These are phyloP conservation scores for Cynodonichthys magdalenae DNA, from an alignment of 2,797 vertebrate genomes.

Conservation along the genomic window DNA sequence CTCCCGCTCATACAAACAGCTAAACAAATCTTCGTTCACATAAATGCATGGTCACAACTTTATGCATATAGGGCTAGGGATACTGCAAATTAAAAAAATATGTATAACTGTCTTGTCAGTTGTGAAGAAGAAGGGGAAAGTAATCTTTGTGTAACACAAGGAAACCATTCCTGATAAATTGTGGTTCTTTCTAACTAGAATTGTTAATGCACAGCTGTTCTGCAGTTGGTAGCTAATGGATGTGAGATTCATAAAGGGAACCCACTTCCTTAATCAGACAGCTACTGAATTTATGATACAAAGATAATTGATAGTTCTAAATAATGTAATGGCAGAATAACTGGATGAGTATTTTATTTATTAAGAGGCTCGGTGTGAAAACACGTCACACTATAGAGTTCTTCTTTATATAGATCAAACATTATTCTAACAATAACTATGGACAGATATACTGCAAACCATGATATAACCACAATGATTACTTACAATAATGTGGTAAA, in stretches of 20 bases:
- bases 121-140: conserved; percentile 4
- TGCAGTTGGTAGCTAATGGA: neutral
- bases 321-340: neutral
- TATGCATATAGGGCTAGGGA: conserved; percentile 8
- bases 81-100: conserved; percentile 27
- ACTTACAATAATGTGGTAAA: too few relatives aligned
- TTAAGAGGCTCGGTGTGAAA: neutral
- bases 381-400: neutral
- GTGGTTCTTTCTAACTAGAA: conserved; percentile 10
- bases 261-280: neutral
- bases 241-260: conserved; percentile 4
- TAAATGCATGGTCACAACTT: conserved; percentile 16
- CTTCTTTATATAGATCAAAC: too few relatives aligned
- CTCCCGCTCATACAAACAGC: conserved; percentile 18
- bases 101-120: conserved; percentile 20
- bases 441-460: too few relatives aligned
- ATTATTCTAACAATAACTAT: too few relatives aligned
- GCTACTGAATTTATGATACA: neutral
- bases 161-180: conserved; percentile 20
- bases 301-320: neutral
- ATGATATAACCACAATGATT: too few relatives aligned
- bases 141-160: conserved; percentile 14
- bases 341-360: neutral
- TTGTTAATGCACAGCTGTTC: conserved; percentile 11
- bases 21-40: conserved; percentile 18